Base-by-base conservation (phyloP, 1,140 invertebrate genomes). In the Drosophila nigrodunni region DNA sequence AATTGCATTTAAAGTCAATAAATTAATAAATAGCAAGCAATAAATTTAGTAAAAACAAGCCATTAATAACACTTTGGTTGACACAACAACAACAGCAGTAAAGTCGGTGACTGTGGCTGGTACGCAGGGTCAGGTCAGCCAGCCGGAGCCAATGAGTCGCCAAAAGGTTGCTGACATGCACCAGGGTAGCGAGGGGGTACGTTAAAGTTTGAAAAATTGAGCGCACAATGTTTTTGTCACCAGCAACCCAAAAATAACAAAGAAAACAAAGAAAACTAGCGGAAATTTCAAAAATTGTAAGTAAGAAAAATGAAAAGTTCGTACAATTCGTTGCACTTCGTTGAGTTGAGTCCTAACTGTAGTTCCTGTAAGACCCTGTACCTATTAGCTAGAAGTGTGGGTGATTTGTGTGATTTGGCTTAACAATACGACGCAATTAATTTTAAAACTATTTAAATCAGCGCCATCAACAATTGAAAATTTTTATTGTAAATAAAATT, bases 11-110 rank as follows among this genome's bases (percentile, higher is more conserved):
- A 83, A 89, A 85, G 85, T 80, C 85, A 78, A 88, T 88, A 88
- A 88, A 88, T 88, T 88, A 88, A 89, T 80, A 88, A 88, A 88
- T 83, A 88, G 78, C 77, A 80, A 88, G 85, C 85, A 89, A 88
- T 88, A 88, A 88, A 88, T 88, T 88, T 89, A 88, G 85, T 88
- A 89, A 88, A 88, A 88, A 88, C 83, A 88, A 88, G 83, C 85
- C 85, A 88, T 88, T 88, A 88, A 88, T 88, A 88, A 88, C 83
- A 88, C 80, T 89, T 88, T 89, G 80, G 83, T 89, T 88, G 83
- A 87, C 83, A 76, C 71, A 74, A 44, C 55, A 69, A 7, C 57
- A 82, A 37, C 52, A 73, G 66, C 57, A 55, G 43, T 44, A 13
- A 39, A 58, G 62, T 35, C 15, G 44, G 11, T 64, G 61, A 77